A percentile compares a stretch with the other conserved stretches of the same genome.
Conservation (phyloP, 1,140 invertebrate species). For the Drosophila miranda region DNA sequence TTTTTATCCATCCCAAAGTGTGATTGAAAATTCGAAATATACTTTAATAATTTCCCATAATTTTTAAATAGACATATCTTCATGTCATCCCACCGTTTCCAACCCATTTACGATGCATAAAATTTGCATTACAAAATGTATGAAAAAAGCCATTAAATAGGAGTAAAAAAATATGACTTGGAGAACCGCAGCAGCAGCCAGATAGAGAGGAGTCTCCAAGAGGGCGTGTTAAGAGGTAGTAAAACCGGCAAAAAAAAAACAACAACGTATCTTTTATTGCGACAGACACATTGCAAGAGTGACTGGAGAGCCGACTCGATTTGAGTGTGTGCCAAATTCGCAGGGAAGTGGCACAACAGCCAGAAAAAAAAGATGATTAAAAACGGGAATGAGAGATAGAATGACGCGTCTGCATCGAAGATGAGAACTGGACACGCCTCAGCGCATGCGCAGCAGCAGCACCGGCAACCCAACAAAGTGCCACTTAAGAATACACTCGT, state of each 20-base stretch:
- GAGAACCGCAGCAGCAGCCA: conserved; percentile 12
- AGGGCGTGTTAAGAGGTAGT: conserved; percentile 11
- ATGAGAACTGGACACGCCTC: conserved; percentile 43
- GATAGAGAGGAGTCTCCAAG: conserved; percentile 8
- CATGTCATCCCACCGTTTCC: conserved; percentile 5
- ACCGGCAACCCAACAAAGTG: conserved; percentile 31
- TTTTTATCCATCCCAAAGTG: too few species aligned
- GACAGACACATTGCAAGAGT: too few species aligned
- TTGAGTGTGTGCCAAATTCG: conserved; percentile 51
- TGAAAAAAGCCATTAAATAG: conserved; percentile 19
- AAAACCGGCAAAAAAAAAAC: conserved; percentile 17
- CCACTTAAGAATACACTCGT: conserved; percentile 46
- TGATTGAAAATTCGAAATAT: too few species aligned
- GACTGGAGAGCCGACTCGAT: conserved; percentile 8
- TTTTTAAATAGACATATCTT: neutral
- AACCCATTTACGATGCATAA: conserved; percentile 52
- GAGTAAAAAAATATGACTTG: too few species aligned
- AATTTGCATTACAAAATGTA: conserved; percentile 40
- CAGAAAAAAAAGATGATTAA: conserved; percentile 34
- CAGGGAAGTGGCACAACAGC: conserved; percentile 53
- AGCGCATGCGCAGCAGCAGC: conserved; percentile 42
- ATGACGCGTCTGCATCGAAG: conserved; percentile 14
- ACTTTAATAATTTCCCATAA: too few species aligned
- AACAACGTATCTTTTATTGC: too few species aligned
- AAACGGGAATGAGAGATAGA: conserved; percentile 32